A percentile compares a stretch with the other conserved stretches of the same genome.
Conservation (phyloP, 2,888 invertebrate species). For the Eupithecia insigniata region DNA sequence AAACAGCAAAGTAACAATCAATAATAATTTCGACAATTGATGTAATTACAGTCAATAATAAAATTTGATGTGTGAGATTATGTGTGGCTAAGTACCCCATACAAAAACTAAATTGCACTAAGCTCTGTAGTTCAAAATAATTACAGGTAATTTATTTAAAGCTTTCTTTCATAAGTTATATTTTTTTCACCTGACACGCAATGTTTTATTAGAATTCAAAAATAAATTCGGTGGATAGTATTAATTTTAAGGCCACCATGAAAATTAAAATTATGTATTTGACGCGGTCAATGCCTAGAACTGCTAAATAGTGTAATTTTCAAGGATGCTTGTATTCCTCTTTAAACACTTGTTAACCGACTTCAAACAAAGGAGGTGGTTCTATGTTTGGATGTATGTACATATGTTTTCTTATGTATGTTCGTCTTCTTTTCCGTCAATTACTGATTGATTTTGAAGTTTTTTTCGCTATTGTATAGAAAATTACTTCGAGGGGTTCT, state of each 20-base stretch:
- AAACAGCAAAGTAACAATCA: conserved; percentile 1
- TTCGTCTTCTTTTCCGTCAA: no score
- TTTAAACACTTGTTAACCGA: background rate
- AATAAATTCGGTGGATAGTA: background rate
- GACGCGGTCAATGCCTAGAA: background rate
- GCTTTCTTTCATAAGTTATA: conserved; percentile 44
- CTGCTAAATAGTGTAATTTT: background rate
- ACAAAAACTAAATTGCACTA: conserved; percentile 51
- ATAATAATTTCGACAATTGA: background rate
- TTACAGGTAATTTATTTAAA: conserved; percentile 59
- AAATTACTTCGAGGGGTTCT: no score
- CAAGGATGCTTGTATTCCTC: background rate
- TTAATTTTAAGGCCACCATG: background rate
- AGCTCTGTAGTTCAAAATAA: conserved; percentile 63
- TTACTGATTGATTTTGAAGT: no score
- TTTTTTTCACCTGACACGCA: background rate
- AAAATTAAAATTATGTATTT: background rate
- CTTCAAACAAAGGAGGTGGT: no score
- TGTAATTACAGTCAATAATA: background rate
- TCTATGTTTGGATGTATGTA: no score
- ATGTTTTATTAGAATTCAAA: background rate
- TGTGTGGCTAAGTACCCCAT: conserved; percentile 19
- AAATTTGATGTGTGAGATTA: background rate
- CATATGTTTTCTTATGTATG: no score
- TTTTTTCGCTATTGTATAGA: no score